A percentile compares a stretch with the other conserved stretches of the same genome.
These are phyloP conservation scores for Fukomys damarensis DNA, from an alignment of 2,113 vertebrate genomes.

Conservation along the genomic window DNA sequence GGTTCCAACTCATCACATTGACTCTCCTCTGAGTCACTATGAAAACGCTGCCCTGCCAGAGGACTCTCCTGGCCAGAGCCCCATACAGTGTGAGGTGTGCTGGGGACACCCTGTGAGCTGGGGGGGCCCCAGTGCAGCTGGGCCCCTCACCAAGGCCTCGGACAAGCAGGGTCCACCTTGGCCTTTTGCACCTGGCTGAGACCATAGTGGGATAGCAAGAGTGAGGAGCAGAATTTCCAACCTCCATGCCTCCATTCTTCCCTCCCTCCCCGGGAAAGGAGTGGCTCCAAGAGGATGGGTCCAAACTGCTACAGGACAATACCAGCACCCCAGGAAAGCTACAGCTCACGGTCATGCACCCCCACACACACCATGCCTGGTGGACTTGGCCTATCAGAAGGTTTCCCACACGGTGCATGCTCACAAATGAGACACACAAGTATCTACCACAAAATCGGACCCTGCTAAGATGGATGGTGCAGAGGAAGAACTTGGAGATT, in stretches of 20 bases:
- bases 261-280: not conserved
- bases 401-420: not conserved
- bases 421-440: not conserved
- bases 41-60: slow-evolving; percentile 64
- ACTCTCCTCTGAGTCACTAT: slow-evolving; percentile 75
- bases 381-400: not conserved
- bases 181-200: not conserved
- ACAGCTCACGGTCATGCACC: not conserved
- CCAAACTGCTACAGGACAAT: not conserved
- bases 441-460: slow-evolving; percentile 41
- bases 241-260: not conserved
- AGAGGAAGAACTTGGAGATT: slow-evolving; percentile 74
- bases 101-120: not conserved
- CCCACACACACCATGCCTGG: not conserved
- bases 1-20: slow-evolving; percentile 52
- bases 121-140: not conserved
- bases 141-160: no score
- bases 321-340: not conserved
- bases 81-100: not conserved
- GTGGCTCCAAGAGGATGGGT: not conserved
- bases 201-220: no score
- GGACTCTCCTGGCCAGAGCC: slow-evolving; percentile 8
- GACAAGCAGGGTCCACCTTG: no score
- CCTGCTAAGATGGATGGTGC: slow-evolving; percentile 38
- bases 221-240: not conserved